Conservation (phyloP, 2,113 vertebrate genomes). For the Zosterops japonicus region DNA sequence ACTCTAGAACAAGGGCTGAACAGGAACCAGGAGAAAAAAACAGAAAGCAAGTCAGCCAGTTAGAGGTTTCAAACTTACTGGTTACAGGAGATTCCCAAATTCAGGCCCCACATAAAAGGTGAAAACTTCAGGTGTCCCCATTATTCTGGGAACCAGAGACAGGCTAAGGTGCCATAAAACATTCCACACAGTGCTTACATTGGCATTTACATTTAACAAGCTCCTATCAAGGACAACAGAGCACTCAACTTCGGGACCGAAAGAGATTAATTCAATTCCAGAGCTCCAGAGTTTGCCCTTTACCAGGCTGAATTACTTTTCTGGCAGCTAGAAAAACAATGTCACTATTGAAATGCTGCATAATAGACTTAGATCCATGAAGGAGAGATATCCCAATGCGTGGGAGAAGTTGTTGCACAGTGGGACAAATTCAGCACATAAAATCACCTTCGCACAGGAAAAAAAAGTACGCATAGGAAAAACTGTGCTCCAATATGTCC, state of each 20-base stretch:
- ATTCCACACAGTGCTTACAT: neutral
- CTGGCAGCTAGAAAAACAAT: neutral
- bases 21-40: neutral
- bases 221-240: neutral
- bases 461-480: neutral
- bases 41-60: neutral
- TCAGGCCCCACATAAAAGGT: neutral
- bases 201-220: neutral
- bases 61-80: neutral
- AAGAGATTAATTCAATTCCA: neutral
- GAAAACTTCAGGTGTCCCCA: neutral
- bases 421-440: neutral
- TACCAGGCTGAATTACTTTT: neutral
- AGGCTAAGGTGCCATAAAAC: neutral
- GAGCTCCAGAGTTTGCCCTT: neutral
- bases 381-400: neutral
- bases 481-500: neutral
- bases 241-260: neutral
- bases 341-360: rapidly evolving
- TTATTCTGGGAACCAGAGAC: neutral
- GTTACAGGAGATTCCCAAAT: neutral
- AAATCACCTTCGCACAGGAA: neutral
- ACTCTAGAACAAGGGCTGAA: neutral
- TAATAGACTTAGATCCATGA: neutral
- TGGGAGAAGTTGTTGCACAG: neutral